Base-by-base conservation (phyloP, 1,140 invertebrate species). In the Aphaenogaster ashmeadi region DNA sequence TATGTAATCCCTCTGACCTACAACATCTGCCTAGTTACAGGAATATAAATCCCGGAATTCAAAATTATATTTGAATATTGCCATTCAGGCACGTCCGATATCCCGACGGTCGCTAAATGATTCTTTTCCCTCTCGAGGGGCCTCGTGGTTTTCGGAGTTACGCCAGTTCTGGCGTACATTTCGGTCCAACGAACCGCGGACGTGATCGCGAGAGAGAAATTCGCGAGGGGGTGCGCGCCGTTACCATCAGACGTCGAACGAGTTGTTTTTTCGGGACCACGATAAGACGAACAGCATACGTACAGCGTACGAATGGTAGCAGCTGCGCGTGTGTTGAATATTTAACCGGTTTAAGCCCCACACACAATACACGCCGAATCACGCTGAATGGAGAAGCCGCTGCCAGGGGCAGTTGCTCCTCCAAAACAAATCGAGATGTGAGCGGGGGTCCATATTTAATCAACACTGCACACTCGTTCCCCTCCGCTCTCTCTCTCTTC, bases 311-410 rank as follows among this genome's bases (percentile, higher is more conserved):
- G 87, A 86, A 89, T 79, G 72, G 78, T 84, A 87, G 90, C 92
- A 92, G 89, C 91, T 91, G 91, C 87, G 69, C 92, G 91, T 92
- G 91, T 89, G 87, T 91, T 94, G 93, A 94, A 94, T 94, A 93
- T 94, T 94, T 94, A 92, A 94, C 86, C 80, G 87, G 75, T 52
- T 91, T 83, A 86, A 92, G 77, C 38, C 54, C 67, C 87, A 33
- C 75, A 74, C 79, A 89, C 87, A 88, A 91, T 92, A 79, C 85
- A 89, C 50, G 60, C 66, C 88, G 56, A 80, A 79, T 87, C 80
- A 56, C 50, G 69, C 21, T 85, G 54, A 88, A 90, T 78, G 85
- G 80, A 69, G 33, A 62, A 62, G 60, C 60, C 50, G 74, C 64
- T 64, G 84, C 67, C 66, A 58, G 56, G 21, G 75, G 83, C 36